Evolutionary conservation across 2,888 invertebrate species (phyloP).

Genomic region (Cacoxenus indagator): DNA sequence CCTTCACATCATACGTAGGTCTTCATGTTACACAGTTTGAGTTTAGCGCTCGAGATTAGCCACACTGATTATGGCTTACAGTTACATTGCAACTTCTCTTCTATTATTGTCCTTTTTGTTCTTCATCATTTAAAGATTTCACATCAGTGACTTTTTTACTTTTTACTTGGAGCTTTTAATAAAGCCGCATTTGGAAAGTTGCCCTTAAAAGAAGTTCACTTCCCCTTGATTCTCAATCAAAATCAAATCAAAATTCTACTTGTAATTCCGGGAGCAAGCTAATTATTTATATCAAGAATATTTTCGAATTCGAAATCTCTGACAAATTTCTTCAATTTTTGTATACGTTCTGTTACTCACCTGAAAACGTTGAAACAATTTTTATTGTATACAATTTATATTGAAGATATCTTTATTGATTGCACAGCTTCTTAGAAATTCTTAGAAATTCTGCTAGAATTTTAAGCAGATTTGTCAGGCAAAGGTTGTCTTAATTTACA

Average conservation of each 20-base stretch:
- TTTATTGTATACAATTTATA: too few relatives aligned
- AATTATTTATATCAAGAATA: conserved; percentile 36
- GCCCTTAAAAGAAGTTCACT: background rate
- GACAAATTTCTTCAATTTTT: conserved; percentile 37
- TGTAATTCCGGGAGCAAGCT: conserved; percentile 27
- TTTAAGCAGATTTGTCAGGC: too few relatives aligned
- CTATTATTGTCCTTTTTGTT: background rate
- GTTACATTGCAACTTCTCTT: too few relatives aligned
- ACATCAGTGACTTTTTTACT: background rate
- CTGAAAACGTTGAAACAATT: too few relatives aligned
- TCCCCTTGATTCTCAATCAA: conserved; percentile 41
- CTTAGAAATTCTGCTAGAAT: too few relatives aligned
- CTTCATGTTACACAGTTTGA: background rate
- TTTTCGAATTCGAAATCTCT: conserved; percentile 51
- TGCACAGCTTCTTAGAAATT: too few relatives aligned
- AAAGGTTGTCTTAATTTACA: too few relatives aligned
- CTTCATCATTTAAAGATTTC: background rate
- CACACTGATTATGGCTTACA: background rate
- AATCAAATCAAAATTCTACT: conserved; percentile 40
- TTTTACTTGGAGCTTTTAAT: conserved; percentile 1
- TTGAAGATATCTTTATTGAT: too few relatives aligned
- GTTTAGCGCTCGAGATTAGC: background rate
- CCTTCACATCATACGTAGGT: background rate
- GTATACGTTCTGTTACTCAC: conserved; percentile 18
- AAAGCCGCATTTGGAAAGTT: background rate